phyloP scores from a whole-genome alignment of 2,113 vertebrate species.

The Gyps fulvus region DNA sequence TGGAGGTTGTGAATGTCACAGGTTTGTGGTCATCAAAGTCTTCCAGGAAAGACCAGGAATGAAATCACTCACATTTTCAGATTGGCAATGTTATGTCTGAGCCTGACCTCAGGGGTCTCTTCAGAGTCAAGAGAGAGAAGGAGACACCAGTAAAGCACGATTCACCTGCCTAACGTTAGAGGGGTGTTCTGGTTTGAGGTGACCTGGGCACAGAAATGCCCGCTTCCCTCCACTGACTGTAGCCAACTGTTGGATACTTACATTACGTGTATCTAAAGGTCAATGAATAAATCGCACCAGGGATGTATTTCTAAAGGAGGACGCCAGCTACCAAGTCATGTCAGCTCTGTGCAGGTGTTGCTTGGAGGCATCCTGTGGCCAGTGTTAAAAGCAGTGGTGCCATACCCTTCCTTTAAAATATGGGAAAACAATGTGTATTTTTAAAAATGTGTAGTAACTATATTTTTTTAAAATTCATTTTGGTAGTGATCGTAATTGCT shows the following conservation, averaged over 20 bases:
- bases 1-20: background rate
- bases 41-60: background rate
- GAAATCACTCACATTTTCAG: background rate
- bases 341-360: background rate
- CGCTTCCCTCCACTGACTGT: background rate
- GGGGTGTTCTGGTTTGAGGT: background rate
- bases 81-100: background rate
- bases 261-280: background rate
- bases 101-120: background rate
- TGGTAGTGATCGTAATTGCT: background rate
- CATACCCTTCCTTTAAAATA: background rate
- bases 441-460: background rate
- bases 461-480: background rate
- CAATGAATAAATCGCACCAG: background rate
- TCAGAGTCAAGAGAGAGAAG: background rate
- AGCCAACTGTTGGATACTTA: background rate
- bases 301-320: background rate
- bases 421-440: background rate
- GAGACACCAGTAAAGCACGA: background rate
- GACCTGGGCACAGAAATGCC: background rate
- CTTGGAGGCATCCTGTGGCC: background rate
- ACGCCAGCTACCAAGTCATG: fast-evolving
- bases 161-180: background rate
- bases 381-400: background rate
- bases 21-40: background rate